Base-by-base conservation (phyloP, 2,888 invertebrate species). In the Athrips mouffetella region DNA sequence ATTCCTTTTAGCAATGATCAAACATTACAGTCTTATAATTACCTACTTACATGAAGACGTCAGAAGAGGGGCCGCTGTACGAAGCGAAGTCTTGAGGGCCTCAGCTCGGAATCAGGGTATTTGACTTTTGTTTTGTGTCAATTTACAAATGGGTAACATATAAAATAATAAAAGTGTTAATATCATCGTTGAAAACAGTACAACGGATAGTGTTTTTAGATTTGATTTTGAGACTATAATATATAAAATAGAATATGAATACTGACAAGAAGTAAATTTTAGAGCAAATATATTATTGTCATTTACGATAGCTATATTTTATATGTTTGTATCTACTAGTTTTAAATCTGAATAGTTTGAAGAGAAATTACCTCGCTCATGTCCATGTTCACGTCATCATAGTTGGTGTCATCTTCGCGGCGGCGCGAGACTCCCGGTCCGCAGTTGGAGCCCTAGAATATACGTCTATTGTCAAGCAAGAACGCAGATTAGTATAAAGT, bases 381-480 rank as follows among this genome's bases (percentile, higher is more conserved):
- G 63, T 94, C 94, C 94, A 94, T 94, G 74, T 93, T 93, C 54
- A 94, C 93, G 60, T 92, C 91, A 62, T 94, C 94, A 68, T 94
- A 94, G 79, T 94, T 94, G 51, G 90, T 91, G 70, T 93, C 92
- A 51, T 90, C 90, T 39, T 89, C 87, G 45, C 84, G 83, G 47
- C 83, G 79, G 45, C 80, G 68, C 6, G 41, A 25, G 46, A 41
- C 55, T 57, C 65, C 64, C 48, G 65, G 50, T 57, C 64, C 62
- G 54, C 64, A 61, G 57, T 68, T 68, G 62, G 71, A 77, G 74
- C 82, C 89, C 88, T 88, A 86, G 67, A 89, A 88, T 84, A 82
- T 82, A 76, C 89, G 73, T 89, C 89, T 89, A 88, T 87, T 82
- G 87, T 88, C 86, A 89, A 82, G 91, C 90, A 91, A 91, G 89